Conservation (phyloP, 2,113 vertebrate species). For the Sinocyclocheilus anophthalmus region DNA sequence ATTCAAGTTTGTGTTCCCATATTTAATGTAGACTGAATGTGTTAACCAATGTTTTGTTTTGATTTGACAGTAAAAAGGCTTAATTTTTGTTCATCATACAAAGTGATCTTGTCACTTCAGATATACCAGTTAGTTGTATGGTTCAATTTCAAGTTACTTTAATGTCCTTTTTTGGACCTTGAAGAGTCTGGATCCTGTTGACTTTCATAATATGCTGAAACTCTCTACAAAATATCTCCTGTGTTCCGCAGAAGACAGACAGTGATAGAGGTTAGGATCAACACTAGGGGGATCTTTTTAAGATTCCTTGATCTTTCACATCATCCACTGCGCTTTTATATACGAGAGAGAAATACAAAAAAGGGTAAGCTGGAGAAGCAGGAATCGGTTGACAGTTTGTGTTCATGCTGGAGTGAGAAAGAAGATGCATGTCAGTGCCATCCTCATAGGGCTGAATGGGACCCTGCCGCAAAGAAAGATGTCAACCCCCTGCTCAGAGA, state of each 20-base stretch:
- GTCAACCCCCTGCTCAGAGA: slow-evolving; percentile 58
- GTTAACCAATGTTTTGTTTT: neutral
- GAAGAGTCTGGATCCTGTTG: neutral
- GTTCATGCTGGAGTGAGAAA: slow-evolving; percentile 23
- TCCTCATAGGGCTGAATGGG: slow-evolving; percentile 55
- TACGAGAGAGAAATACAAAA: neutral
- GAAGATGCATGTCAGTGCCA: slow-evolving; percentile 44
- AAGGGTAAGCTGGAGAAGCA: slow-evolving; percentile 39
- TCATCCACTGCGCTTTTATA: neutral
- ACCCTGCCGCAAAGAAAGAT: slow-evolving; percentile 56
- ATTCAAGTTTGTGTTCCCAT: neutral
- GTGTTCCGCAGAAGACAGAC: neutral
- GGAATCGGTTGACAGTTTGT: slow-evolving; percentile 44
- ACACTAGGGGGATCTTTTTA: neutral
- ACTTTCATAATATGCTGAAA: neutral
- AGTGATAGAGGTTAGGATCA: too few relatives aligned
- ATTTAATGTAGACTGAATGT: neutral
- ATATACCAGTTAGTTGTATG: neutral
- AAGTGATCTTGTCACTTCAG: neutral
- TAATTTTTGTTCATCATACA: neutral
- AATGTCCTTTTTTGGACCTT: neutral
- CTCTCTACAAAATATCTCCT: neutral
- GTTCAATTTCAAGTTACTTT: neutral
- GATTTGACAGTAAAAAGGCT: neutral
- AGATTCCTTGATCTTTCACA: neutral